Base-by-base conservation (phyloP, 2,797 vertebrate species). In the Pyrocephalus nanus region DNA sequence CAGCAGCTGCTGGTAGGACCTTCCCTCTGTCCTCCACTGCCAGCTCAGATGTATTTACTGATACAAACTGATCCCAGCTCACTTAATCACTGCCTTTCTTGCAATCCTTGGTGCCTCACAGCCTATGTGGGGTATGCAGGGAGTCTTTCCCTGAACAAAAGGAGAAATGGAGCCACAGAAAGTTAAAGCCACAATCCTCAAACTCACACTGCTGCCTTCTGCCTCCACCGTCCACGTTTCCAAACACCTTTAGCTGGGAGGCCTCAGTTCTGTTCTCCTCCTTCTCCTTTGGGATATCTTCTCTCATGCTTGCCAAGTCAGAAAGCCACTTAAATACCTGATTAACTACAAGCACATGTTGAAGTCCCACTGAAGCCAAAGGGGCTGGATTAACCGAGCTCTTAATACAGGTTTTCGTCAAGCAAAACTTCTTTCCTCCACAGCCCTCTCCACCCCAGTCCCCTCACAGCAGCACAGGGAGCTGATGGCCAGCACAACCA, bases 251-350 rank as follows among this genome's bases (percentile, higher is more conserved):
- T 5, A 34, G 38, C 2, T 45, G 15, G 29, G 18, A 84, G 86
- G 61, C 53, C 72, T 18, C 2, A 0, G 60, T 40, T 69, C 84
- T 58, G 58, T 54, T 79, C 88, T 61, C 66, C 66, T 84, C 90
- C 82, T 88, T 1, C 67, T 81, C 92, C 90, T 77, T 14, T 1
- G 38, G 57, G 70, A 78, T 26, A 11, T 3, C 83, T 88, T 43
- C 32, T 57, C 86, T 58, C 48, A 4, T 4, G 27, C 70, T 54
- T 78, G 71, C 91, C 84, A 94, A 94, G 40, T 13, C 71, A 89
- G 54, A 90, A 91, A 92, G 86, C 58, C 83, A 84, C 91, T 95
- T 75, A 95, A 94, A 88, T 90, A 94, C 77, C 77, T 94, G 91
- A 70, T 94, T 92, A 95, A 94, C 71, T 45, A 73, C 20, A 88